Evolutionary conservation across 2,113 vertebrate genomes (phyloP).

Genomic region (Ceyx cyanopectus): DNA sequence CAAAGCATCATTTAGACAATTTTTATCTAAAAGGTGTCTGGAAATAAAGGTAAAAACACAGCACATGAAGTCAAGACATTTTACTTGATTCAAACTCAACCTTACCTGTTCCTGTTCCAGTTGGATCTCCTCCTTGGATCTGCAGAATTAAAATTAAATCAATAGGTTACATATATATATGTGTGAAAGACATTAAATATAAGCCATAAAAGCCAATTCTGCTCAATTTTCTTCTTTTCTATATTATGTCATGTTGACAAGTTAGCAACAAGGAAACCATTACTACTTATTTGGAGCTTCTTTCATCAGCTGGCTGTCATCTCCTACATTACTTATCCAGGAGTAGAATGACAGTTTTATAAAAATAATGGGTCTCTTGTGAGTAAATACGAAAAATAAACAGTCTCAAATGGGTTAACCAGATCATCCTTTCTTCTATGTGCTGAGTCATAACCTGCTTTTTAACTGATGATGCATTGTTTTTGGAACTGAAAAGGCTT

Average conservation of each 20-base stretch:
- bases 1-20: neutral
- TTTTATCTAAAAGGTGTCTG: neutral
- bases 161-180: neutral
- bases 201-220: neutral
- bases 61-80: neutral
- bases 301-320: constrained; percentile 13
- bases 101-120: constrained; percentile 94
- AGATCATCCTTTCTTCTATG: neutral
- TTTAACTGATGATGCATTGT: neutral
- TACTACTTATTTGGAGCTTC: neutral
- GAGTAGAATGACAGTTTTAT: neutral
- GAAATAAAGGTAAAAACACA: neutral
- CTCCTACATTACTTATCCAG: neutral
- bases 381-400: constrained; percentile 4
- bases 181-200: neutral
- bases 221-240: neutral
- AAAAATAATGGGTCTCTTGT: constrained; percentile 2
- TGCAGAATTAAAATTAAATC: constrained; percentile 68
- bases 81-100: neutral
- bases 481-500: neutral
- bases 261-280: neutral
- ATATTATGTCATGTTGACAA: neutral
- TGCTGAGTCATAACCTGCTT: neutral
- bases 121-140: constrained; percentile 98
- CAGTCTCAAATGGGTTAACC: constrained; percentile 28